Base-by-base conservation (phyloP, 1,140 invertebrate genomes). In the Myzus persicae region DNA sequence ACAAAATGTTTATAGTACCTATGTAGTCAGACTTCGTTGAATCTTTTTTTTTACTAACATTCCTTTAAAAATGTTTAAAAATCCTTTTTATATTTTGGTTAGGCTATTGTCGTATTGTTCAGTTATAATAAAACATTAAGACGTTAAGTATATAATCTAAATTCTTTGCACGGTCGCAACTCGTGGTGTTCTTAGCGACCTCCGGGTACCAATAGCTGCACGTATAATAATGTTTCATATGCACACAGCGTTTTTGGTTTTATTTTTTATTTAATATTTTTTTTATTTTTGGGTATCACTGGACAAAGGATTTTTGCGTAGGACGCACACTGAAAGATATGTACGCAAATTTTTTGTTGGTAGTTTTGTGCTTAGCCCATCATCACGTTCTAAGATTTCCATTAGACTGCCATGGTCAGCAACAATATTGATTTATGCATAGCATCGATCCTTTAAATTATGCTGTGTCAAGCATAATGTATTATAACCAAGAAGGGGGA, bases 141-240 rank as follows among this genome's bases (percentile, higher is more conserved):
- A 90, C 89, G 40, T 26, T 67, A 67, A 44, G 42, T 22, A 1
- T 90, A 54, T 90, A 59, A 90, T 90, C 36, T 59, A 9, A 90
- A 90, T 90, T 90, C 54, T 40, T 36, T 31, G 40, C 89, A 90
- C 89, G 54, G 38, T 42, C 26, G 11, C 9, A 31, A 67, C 54
- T 67, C 89, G 81, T 51, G 9, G 91, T 82, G n/a, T 82, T 44
- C n/a, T 92, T 24, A 38, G 36, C 38, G 91, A 92, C 91, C 90
- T 91, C 91, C 59, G 67, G 44, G 91, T 48, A 90, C 88, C 44
- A 85, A 93, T 93, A 93, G 76, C 24, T 92, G 90, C 91, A 93
- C 91, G 91, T 93, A 82, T 24, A 40, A 40, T 20, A 8, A 31
- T 31, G 81, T 93, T 84, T 93, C 20, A 24, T 93, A 93, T 93